A percentile compares a stretch with the other conserved stretches of the same genome.
Conservation (phyloP, 2,113 vertebrate species). For the Brachionichthys hirsutus region DNA sequence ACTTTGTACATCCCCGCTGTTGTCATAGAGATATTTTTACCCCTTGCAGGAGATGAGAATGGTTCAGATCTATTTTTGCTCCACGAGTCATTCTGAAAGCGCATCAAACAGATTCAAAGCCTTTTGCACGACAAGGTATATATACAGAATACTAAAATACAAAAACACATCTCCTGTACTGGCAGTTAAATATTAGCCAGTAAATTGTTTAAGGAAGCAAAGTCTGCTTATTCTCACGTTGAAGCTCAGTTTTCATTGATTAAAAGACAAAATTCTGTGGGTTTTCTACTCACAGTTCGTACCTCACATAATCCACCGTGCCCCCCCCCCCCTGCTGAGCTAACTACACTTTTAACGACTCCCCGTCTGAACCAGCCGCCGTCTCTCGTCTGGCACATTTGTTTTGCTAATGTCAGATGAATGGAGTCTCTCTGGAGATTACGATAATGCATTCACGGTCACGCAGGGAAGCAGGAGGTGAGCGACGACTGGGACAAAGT, state of each 20-base stretch:
- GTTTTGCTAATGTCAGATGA: conserved; percentile 68
- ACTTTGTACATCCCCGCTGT: conserved; percentile 9
- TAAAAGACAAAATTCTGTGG: too few species aligned
- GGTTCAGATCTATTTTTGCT: conserved; percentile 27
- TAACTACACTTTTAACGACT: conserved; percentile 31
- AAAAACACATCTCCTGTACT: too few species aligned
- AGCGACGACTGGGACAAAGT: conserved; percentile 19
- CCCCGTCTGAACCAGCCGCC: conserved; percentile 10
- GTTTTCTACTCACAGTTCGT: too few species aligned
- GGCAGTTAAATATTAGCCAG: too few species aligned
- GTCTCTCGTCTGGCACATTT: conserved; percentile 54
- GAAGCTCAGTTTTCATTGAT: too few species aligned
- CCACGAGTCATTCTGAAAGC: conserved; percentile 6
- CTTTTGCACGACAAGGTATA: not conserved
- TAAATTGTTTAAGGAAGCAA: too few species aligned
- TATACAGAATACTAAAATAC: not conserved
- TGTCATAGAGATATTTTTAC: conserved; percentile 11
- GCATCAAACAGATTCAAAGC: not conserved
- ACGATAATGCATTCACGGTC: conserved; percentile 66
- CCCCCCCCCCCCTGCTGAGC: conserved; percentile 18
- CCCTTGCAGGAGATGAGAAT: not conserved
- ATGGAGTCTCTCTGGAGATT: conserved; percentile 63
- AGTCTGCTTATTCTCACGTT: too few species aligned
- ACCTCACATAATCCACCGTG: conserved; percentile 4
- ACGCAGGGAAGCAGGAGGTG: conserved; percentile 25